phyloP scores from a whole-genome alignment of 23 tunicate genomes.

The Clavelina lepadiformis region DNA sequence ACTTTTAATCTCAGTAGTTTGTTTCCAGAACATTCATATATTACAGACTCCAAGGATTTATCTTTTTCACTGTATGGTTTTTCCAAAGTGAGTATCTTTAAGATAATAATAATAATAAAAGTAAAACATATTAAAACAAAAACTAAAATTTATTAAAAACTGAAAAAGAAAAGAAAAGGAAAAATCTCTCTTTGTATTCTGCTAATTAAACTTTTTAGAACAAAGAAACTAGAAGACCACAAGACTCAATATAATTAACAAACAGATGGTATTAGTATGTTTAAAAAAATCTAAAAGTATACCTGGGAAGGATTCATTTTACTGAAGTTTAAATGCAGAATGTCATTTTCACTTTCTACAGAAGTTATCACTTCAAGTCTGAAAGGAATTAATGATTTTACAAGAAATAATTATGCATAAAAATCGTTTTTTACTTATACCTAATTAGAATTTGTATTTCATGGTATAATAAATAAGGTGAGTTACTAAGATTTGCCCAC shows the following conservation, averaged over 20 bases:
- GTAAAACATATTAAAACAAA: neutral
- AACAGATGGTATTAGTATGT: too few species aligned
- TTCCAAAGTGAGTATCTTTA: constrained; percentile 67
- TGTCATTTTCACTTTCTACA: constrained; percentile 49
- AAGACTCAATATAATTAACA: too few species aligned
- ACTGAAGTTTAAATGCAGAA: constrained; percentile 58
- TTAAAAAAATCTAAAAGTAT: too few species aligned
- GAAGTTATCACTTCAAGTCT: constrained; percentile 72
- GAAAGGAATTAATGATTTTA: constrained; percentile 13
- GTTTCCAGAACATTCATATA: constrained; percentile 60
- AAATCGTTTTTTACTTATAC: too few species aligned
- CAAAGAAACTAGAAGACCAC: too few species aligned
- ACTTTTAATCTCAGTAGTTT: constrained; percentile 55
- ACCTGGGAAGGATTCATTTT: constrained; percentile 46
- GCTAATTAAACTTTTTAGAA: neutral
- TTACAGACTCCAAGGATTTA: constrained; percentile 39
- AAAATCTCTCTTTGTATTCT: neutral
- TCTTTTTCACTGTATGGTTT: constrained; percentile 52
- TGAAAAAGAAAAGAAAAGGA: neutral
- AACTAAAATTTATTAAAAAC: neutral
- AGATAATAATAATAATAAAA: neutral
- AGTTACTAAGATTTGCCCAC: too few species aligned
- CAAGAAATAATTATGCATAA: too few species aligned
- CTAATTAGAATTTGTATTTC: too few species aligned
- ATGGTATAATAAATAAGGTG: too few species aligned